Conservation (phyloP, 2,113 vertebrate genomes). For the Silurus glanis region DNA sequence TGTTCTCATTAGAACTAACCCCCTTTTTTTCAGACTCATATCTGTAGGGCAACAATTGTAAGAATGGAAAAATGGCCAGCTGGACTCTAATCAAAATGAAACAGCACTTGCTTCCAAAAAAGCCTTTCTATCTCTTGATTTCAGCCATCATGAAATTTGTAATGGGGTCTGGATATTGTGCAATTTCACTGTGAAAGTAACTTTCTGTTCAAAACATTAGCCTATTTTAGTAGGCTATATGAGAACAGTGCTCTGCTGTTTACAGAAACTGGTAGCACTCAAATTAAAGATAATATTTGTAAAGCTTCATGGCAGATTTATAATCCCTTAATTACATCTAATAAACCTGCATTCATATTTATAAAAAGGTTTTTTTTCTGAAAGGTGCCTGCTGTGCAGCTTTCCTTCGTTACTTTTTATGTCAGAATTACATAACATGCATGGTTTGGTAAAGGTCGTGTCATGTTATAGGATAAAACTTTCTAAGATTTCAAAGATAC, state of each 20-base stretch:
- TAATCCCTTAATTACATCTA: background rate
- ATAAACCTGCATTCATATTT: background rate
- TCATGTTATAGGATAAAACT: background rate
- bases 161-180: background rate
- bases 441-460: background rate
- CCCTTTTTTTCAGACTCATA: background rate
- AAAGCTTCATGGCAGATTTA: background rate
- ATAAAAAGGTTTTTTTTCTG: background rate
- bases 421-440: background rate
- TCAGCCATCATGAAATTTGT: constrained; percentile 1
- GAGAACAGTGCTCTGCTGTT: background rate
- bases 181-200: background rate
- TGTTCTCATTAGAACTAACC: background rate
- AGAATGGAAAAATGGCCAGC: background rate
- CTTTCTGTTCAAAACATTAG: background rate
- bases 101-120: background rate
- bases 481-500: background rate
- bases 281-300: background rate
- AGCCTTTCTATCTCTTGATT: constrained; percentile 3
- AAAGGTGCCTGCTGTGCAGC: background rate
- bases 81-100: constrained; percentile 4
- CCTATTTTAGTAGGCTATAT: background rate
- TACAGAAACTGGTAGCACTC: background rate
- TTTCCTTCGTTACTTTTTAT: background rate
- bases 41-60: constrained; percentile 13